Base-by-base conservation (phyloP, 2,888 invertebrate species). In the Octodonta nipae region DNA sequence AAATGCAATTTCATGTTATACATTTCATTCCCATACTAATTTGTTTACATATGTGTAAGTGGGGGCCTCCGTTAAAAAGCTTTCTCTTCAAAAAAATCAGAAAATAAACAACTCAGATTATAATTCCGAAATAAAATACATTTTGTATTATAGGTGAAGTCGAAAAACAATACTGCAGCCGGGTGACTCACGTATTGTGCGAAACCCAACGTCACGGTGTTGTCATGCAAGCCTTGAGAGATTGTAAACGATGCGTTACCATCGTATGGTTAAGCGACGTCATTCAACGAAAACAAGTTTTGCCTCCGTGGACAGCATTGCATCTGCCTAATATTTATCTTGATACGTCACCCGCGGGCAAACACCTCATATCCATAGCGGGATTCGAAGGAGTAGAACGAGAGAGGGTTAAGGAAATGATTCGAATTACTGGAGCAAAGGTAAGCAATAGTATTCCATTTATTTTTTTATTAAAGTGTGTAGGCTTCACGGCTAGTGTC, bases 251-350 rank as follows among this genome's bases (percentile, higher is more conserved):
- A n/a, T 61, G 86, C 47, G 81, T 89, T 2, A 87, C 86, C 5
- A 76, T 84, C 1, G 78, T 80, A 55, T 91, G 89, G 89, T 66
- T 98, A 16, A 89, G 85, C 37, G 96, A 98, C 60, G 82, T 88
- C 4, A 75, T 96, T 50, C 58, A 75, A 13, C 78, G 83, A 29
- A 84, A 86, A 47, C 84, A 84, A 50, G 78, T 95, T 48, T 63
- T 79, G 32, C 88, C 93, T 1, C 96, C 98, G 0, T 93, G 86
- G 84, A 83, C 86, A 50, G 87, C 91, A 7, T 66, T 92, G 27
- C 96, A 98, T 63, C 70, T 96, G 47, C 96, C 96, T 6, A 69
- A 71, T 13, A 55, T 61, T 38, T 60, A 60, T 35, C 44, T 61
- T 32, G 67, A 76, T 17, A 83, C 82, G 40, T 69, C 78, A 3